These are phyloP conservation scores for Ceratosolen fusciceps DNA, from an alignment of 1,140 invertebrate genomes.

Conservation along the genomic window DNA sequence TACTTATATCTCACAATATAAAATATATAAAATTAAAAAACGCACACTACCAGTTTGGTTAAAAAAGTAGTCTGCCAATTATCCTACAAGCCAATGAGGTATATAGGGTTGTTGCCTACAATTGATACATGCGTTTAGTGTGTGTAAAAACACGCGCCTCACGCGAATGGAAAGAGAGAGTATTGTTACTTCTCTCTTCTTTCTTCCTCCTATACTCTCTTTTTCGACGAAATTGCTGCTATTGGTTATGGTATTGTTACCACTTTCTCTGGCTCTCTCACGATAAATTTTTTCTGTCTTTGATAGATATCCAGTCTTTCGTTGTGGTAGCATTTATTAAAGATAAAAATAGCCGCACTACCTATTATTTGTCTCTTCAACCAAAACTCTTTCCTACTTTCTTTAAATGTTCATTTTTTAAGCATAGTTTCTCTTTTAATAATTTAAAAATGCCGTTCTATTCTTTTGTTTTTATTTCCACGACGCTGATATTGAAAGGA, in stretches of 20 bases:
- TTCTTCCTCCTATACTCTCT: background rate
- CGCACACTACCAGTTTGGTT: constrained; percentile 9
- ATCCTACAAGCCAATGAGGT: background rate
- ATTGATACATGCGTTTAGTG: background rate
- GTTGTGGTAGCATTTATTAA: constrained; percentile 5
- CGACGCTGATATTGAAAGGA: background rate
- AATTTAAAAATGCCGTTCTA: background rate
- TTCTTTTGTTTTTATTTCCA: background rate
- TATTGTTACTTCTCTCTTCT: background rate
- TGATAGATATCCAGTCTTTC: background rate
- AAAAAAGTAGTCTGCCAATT: constrained; percentile 20
- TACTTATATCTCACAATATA: background rate
- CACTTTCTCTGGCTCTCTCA: constrained; percentile 46
- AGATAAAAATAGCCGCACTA: constrained; percentile 47
- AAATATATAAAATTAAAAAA: background rate
- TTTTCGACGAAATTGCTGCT: constrained; percentile 18
- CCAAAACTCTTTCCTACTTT: constrained; percentile 36
- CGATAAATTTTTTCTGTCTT: constrained; percentile 31
- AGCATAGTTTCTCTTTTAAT: background rate
- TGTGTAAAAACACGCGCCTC: background rate
- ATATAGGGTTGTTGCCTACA: background rate
- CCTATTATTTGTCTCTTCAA: too few relatives aligned
- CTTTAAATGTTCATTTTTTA: constrained; percentile 1
- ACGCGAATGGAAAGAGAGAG: constrained; percentile 26
- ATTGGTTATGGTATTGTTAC: constrained; percentile 40